Evolutionary conservation across 2,888 invertebrate genomes (phyloP).

Genomic region (Heterodera filipjevi): DNA sequence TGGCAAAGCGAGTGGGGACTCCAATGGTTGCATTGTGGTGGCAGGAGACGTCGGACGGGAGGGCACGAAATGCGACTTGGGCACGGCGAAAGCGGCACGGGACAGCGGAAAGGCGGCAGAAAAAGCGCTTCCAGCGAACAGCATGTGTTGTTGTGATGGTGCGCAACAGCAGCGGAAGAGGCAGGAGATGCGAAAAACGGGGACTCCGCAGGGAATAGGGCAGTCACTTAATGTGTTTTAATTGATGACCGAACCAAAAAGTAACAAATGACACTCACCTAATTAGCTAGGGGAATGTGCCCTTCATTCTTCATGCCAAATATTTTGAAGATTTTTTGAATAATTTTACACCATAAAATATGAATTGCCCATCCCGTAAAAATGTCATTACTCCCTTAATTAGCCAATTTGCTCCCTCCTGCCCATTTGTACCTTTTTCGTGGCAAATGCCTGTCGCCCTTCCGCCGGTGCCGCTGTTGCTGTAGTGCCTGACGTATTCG

Average conservation of each 20-base stretch:
- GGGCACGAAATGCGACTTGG: conserved; percentile 12
- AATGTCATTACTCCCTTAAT: not conserved
- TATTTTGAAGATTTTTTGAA: too few species aligned
- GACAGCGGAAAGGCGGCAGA: not conserved
- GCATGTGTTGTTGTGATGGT: not conserved
- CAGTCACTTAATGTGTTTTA: not conserved
- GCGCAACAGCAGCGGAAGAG: not conserved
- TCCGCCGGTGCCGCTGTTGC: conserved; percentile 27
- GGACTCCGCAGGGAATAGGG: not conserved
- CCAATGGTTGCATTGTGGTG: not conserved
- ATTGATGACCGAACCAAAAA: not conserved
- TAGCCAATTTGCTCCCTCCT: not conserved
- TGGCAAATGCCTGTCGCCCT: conserved; percentile 9
- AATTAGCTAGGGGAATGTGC: too few species aligned
- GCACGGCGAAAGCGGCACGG: conserved; percentile 1
- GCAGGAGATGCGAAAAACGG: not conserved
- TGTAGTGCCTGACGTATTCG: conserved; percentile 40
- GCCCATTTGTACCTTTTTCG: conserved; percentile 15
- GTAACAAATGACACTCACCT: too few species aligned
- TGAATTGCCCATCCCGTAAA: too few species aligned
- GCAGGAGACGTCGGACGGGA: not conserved
- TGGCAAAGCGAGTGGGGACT: not conserved
- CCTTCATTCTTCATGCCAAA: too few species aligned
- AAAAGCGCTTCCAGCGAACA: conserved; percentile 7
- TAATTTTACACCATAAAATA: too few species aligned